Conservation (phyloP, 2,113 vertebrate genomes). For the Sula dactylatra region DNA sequence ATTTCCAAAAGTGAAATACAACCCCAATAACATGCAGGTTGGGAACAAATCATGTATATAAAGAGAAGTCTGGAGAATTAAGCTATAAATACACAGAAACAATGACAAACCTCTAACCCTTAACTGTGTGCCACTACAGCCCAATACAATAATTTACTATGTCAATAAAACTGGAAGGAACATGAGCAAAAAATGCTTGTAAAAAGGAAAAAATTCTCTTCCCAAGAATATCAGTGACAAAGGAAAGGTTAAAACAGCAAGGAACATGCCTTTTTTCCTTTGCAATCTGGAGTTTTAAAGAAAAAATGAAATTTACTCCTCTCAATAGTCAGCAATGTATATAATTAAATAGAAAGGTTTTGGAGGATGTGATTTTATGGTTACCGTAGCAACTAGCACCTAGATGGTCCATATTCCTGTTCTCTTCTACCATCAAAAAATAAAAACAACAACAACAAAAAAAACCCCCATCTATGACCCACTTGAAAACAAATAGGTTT, state of each 20-base stretch:
- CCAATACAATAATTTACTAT: slow-evolving; percentile 24
- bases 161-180: slow-evolving; percentile 4
- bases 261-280: not conserved
- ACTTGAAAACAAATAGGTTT: slow-evolving; percentile 23
- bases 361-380: slow-evolving; percentile 10
- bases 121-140: not conserved
- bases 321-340: slow-evolving; percentile 1
- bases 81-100: slow-evolving; percentile 41
- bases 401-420: slow-evolving; percentile 2
- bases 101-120: slow-evolving; percentile 45
- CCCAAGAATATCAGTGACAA: not conserved
- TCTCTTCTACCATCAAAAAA: not conserved
- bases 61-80: slow-evolving; percentile 7
- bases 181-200: not conserved
- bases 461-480: not conserved
- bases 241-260: not conserved
- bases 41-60: slow-evolving; percentile 26
- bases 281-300: not conserved
- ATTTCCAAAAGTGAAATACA: slow-evolving; percentile 13
- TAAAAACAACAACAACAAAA: too few species aligned
- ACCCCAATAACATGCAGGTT: not conserved
- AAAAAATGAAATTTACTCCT: not conserved
- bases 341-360: slow-evolving; percentile 53
- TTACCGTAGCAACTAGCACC: slow-evolving; percentile 28
- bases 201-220: not conserved